Conservation (phyloP, 2,113 vertebrate species). For the Heliornis fulica region DNA sequence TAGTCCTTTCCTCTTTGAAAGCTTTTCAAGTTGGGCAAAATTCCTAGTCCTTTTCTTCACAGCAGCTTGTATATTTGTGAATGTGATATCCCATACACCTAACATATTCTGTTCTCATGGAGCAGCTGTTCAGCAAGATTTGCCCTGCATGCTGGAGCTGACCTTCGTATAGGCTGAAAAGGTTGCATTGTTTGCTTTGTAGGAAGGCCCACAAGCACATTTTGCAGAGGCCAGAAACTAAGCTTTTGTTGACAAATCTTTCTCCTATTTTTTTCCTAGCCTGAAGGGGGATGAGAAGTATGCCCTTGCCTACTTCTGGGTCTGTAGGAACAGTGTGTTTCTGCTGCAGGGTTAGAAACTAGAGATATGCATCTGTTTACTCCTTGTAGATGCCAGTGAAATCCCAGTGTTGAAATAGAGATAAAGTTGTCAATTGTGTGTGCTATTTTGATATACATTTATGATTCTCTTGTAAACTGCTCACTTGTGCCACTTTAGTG, state of each 20-base stretch:
- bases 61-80: background rate
- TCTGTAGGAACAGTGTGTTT: background rate
- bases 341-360: background rate
- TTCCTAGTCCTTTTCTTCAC: background rate
- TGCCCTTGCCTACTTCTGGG: background rate
- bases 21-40: background rate
- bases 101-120: background rate
- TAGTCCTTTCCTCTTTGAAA: background rate
- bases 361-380: background rate
- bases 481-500: background rate
- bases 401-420: background rate
- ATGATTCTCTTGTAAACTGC: background rate
- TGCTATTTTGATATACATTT: background rate
- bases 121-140: background rate
- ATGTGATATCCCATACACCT: background rate
- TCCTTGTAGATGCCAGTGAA: background rate
- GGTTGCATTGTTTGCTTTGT: background rate
- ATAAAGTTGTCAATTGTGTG: background rate
- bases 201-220: background rate
- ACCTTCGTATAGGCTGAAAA: background rate
- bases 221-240: background rate
- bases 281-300: background rate
- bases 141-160: background rate
- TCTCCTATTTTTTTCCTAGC: constrained; percentile 15
- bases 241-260: background rate